Conservation (phyloP, 2,797 vertebrate genomes). For the Odontamblyopus rebecca region DNA sequence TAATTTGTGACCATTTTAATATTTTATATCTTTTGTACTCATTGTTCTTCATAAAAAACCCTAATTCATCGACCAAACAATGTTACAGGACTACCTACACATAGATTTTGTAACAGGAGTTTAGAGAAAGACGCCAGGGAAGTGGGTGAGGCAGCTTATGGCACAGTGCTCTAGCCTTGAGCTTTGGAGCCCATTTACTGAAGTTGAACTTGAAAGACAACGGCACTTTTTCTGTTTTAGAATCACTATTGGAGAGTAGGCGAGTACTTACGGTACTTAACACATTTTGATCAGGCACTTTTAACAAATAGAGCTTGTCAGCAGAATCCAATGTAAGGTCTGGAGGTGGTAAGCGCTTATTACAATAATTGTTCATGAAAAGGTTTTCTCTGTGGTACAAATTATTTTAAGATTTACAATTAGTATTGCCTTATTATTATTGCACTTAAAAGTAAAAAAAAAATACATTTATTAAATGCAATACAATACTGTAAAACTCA, state of each 20-base stretch:
- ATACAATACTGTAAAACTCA: slow-evolving; percentile 37
- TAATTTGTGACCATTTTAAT: neutral
- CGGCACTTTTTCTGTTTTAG: neutral
- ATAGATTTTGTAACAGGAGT: neutral
- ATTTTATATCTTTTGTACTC: neutral
- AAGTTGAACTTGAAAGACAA: neutral
- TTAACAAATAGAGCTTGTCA: neutral
- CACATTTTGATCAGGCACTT: neutral
- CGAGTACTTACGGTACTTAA: neutral
- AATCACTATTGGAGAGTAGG: neutral
- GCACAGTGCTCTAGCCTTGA: neutral
- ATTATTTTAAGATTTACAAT: neutral
- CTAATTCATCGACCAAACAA: neutral
- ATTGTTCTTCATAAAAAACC: neutral
- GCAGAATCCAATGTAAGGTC: neutral
- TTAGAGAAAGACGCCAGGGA: too few relatives aligned
- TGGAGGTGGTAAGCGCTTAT: neutral
- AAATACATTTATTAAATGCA: neutral
- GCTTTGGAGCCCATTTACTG: neutral
- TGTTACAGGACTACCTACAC: slow-evolving; percentile 1
- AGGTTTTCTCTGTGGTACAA: slow-evolving; percentile 6
- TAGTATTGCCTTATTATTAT: neutral
- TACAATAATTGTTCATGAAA: neutral
- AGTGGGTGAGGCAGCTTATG: slow-evolving; percentile 1
- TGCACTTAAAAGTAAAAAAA: neutral